These are phyloP conservation scores for Lophotis ruficrista DNA, from an alignment of 2,113 vertebrate species.

Conservation along the genomic window DNA sequence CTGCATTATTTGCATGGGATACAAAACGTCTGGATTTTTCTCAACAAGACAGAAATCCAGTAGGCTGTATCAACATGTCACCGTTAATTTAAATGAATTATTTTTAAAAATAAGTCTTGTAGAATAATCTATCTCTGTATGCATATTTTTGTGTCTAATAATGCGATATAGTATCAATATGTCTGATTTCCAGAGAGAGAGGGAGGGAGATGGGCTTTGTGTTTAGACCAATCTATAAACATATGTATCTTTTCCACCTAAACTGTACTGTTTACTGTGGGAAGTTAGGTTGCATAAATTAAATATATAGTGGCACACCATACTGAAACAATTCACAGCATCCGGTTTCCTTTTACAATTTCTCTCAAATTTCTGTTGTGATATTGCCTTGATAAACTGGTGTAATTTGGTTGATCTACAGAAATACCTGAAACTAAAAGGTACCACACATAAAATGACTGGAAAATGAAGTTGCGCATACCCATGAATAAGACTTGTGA, in stretches of 20 bases:
- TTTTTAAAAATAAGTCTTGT: not conserved
- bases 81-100: not conserved
- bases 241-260: not conserved
- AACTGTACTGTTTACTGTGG: not conserved
- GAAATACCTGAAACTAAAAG: not conserved
- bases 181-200: not conserved
- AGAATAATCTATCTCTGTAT: not conserved
- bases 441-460: accelerated
- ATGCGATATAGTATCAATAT: not conserved
- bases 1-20: not conserved
- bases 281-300: not conserved
- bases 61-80: not conserved
- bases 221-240: not conserved
- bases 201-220: not conserved
- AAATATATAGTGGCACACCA: not conserved
- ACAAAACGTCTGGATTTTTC: not conserved
- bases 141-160: not conserved
- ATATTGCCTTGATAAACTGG: not conserved
- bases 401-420: not conserved
- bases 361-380: not conserved
- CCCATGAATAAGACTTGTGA: not conserved
- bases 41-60: not conserved
- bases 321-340: not conserved
- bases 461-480: not conserved
- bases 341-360: not conserved